Evolutionary conservation across 1,140 invertebrate species (phyloP), one percentile per base, ranked within the genome.

Genomic region (Nylanderia fulva): DNA sequence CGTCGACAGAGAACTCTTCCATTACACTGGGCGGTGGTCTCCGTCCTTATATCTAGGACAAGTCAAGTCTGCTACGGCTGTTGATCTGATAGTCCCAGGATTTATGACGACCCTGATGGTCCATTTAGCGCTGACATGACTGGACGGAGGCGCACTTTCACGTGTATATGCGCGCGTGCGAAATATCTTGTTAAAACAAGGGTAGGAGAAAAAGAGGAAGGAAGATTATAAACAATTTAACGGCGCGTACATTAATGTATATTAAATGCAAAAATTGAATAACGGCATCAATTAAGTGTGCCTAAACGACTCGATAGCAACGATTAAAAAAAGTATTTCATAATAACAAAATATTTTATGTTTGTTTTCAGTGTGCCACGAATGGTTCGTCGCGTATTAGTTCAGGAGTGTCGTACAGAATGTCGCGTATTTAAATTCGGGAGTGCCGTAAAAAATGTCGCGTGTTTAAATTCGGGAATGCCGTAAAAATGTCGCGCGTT

Each of bases 81-180:
- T 86, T 87, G 90, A 92, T 92, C 92, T 92, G 91, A 92, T 92
- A 91, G 90, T 87, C 86, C 77, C 82, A 90, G 86, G 91, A 92
- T 92, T 92, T 92, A 92, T 92, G 87, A 90, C 77, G 91, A 79
- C 86, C 86, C 91, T 92, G 92, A 92, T 92, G 90, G 91, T 92
- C 91, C 91, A 92, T 92, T 92, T 92, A 92, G 90, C 90, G 88
- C 85, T 91, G 91, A 92, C 92, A 90, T 83, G 84, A 85, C 85
- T 85, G 82, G 87, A 91, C 90, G 88, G 79, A 74, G 69, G 82
- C 82, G 56, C 68, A 72, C 84, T 88, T 84, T 64, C 88, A 66
- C 74, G 66, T 63, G 79, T 76, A 82, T 85, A 52, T 64, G 80
- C 69, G 80, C 61, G 58, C 72, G 69, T 88, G 82, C 88, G 89